Evolutionary conservation across 2,113 vertebrate genomes (phyloP), one percentile per base, ranked within the genome.

Genomic region (Triplophysa siluroides): DNA sequence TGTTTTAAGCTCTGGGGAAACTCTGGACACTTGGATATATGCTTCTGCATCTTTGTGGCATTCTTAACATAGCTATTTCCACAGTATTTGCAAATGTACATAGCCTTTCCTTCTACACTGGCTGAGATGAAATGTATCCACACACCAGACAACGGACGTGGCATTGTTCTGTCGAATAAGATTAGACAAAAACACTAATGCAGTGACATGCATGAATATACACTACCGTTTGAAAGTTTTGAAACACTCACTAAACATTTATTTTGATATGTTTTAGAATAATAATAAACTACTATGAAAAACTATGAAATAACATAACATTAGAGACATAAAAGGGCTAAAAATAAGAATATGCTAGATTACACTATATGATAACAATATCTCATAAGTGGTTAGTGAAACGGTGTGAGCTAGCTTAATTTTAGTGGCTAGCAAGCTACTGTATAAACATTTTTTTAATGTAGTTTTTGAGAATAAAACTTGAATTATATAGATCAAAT

Each of bases 31-130:
- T 90, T 87, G 67, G 80, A 78, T 67, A 89, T 72, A 76, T 89
- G 87, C 68, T 85, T 81, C 84, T 88, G 85, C 85, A 88, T 85
- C 77, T 88, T 88, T 64, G 85, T 88, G 0, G 81, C 86, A 4
- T 86, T 88, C 64, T 88, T 87, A 2, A 84, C 80, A 76, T 87
- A 82, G 0, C 81, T 78, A 81, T 79, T 85, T 13, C 38, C 81
- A 61, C 86, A 88, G 76, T 88, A 88, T 79, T 87, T 90, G 78
- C 88, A 90, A 52, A 87, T 85, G 69, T 83, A 83, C 16, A 82
- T 79, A 63, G 84, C 81, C 67, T 80, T 82, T n/a, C 81, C 87
- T 72, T 86, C 79, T 66, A 78, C 84, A 56, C 83, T 80, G 29
- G 79, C 82, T 3, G 82, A 74, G 11, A 86, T 87, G 72, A 88